A percentile compares a stretch with the other conserved stretches of the same genome.
These are phyloP conservation scores for Mormyrus iriodes DNA, from an alignment of 2,113 vertebrate genomes.

Conservation along the genomic window DNA sequence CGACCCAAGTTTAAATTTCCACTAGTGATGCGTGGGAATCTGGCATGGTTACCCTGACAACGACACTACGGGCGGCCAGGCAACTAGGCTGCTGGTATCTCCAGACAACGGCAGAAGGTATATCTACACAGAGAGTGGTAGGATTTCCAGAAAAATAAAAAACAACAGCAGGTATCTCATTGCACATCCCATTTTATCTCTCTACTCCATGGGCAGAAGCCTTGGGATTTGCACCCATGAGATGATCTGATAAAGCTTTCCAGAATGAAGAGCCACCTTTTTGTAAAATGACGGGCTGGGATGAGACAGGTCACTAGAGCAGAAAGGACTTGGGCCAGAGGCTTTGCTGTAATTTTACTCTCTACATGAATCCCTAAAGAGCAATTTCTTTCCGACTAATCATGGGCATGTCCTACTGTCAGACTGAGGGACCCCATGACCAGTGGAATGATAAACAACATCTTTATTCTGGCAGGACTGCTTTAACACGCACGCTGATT, in stretches of 20 bases:
- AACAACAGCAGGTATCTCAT: conserved; percentile 3
- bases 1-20: background rate
- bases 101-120: background rate
- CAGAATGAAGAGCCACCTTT: background rate
- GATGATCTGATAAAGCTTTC: conserved; percentile 3
- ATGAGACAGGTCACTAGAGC: background rate
- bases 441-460: background rate
- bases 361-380: background rate
- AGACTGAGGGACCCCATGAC: background rate
- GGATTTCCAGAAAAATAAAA: background rate
- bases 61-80: background rate
- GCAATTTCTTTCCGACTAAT: background rate
- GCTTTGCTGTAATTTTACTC: background rate
- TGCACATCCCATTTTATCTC: background rate
- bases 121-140: background rate
- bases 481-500: background rate
- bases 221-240: background rate
- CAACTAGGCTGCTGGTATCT: background rate
- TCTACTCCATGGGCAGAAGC: background rate
- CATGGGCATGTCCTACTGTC: background rate
- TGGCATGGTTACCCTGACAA: conserved; percentile 1
- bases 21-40: background rate
- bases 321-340: background rate
- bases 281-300: background rate
- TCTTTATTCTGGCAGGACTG: background rate